phyloP scores from a whole-genome alignment of 1,140 invertebrate species.

The Pogonognathellus flavescens region DNA sequence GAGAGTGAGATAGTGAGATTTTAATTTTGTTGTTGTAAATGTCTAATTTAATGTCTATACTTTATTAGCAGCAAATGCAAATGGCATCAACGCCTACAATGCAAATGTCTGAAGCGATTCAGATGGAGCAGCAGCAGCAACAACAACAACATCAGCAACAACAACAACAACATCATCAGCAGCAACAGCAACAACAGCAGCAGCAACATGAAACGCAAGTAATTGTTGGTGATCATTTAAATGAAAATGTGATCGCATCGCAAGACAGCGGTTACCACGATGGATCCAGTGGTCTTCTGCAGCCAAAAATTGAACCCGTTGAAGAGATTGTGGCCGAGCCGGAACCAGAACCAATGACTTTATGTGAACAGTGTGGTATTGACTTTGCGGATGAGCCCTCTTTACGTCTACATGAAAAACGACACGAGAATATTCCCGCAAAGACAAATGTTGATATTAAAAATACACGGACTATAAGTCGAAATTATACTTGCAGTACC shows the following conservation, averaged over 20 bases:
- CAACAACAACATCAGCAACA: neutral
- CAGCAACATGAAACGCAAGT: neutral
- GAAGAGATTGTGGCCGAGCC: constrained; percentile 67
- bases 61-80: constrained; percentile 59
- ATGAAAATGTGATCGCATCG: neutral
- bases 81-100: neutral
- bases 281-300: constrained; percentile 71
- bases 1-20: too few relatives aligned
- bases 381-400: constrained; percentile 73
- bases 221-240: constrained; percentile 27
- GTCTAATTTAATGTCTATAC: too few relatives aligned
- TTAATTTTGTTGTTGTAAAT: too few relatives aligned
- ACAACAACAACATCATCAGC: neutral
- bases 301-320: constrained; percentile 59
- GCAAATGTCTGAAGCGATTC: constrained; percentile 21
- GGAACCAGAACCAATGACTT: constrained; percentile 69
- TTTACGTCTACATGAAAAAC: constrained; percentile 71
- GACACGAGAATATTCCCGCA: constrained; percentile 68
- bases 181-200: constrained; percentile 4
- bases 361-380: constrained; percentile 73
- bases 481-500: constrained; percentile 70
- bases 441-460: constrained; percentile 56
- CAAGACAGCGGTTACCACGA: constrained; percentile 68
- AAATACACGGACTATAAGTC: constrained; percentile 48
- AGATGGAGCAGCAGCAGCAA: constrained; percentile 3